These are phyloP conservation scores for Polyergus mexicanus DNA, from an alignment of 1,140 invertebrate genomes.

Conservation along the genomic window DNA sequence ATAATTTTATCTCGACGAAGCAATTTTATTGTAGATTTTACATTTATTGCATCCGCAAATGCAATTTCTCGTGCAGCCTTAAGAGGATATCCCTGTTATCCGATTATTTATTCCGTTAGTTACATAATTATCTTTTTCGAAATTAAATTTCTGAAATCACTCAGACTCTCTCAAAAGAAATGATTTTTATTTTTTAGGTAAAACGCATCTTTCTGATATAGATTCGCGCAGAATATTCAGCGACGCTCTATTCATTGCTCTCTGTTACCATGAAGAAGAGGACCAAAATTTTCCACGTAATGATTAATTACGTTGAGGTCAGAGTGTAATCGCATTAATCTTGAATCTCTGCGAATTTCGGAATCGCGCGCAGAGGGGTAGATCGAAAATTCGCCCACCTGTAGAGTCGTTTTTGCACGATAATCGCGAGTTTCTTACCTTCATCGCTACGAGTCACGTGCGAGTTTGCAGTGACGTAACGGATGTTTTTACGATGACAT, in stretches of 20 bases:
- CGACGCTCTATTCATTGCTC: no score
- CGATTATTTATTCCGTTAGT: conserved; percentile 49
- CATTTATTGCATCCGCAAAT: not conserved
- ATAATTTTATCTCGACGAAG: conserved; percentile 34
- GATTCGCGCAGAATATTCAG: not conserved
- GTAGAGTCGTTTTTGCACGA: conserved; percentile 66
- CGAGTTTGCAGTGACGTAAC: not conserved
- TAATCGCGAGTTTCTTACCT: conserved; percentile 61
- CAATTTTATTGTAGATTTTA: not conserved
- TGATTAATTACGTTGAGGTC: conserved; percentile 1
- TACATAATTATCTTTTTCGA: conserved; percentile 33
- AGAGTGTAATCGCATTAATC: not conserved
- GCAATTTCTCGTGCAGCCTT: conserved; percentile 37
- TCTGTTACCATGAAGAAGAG: not conserved
- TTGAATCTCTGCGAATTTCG: conserved; percentile 23
- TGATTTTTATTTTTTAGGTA: not conserved
- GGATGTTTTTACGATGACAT: conserved; percentile 16
- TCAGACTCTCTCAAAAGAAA: not conserved
- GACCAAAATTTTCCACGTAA: not conserved
- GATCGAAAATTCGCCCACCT: conserved; percentile 62
- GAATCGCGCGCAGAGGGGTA: not conserved
- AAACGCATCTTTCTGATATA: not conserved
- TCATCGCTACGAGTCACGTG: conserved; percentile 20
- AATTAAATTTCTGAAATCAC: conserved; percentile 36
- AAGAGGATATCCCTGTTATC: conserved; percentile 45